These are phyloP conservation scores for Drosophila trapezifrons DNA, from an alignment of 1,140 invertebrate genomes.

Conservation along the genomic window DNA sequence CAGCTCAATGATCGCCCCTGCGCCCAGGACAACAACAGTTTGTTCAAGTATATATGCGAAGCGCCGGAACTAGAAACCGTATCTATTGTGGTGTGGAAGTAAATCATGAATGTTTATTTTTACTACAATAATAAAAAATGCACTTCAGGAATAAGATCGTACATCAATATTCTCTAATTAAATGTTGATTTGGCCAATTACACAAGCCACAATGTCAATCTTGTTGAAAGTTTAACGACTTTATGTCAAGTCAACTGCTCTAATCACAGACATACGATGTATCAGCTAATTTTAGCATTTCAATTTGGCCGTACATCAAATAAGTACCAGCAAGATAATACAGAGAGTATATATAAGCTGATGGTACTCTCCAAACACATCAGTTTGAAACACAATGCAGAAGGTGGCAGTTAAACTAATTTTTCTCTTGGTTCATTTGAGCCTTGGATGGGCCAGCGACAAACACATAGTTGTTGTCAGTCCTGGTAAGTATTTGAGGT, in stretches of 20 bases:
- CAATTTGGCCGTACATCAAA: neutral
- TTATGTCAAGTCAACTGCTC: neutral
- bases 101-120: neutral
- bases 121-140: too few species aligned
- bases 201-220: neutral
- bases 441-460: neutral
- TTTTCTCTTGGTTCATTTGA: neutral
- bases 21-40: slow-evolving; percentile 11
- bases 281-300: neutral
- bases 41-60: slow-evolving; percentile 84
- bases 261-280: neutral
- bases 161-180: neutral
- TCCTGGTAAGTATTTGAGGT: neutral
- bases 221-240: neutral
- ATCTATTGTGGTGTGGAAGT: slow-evolving; percentile 79
- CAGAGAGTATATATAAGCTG: neutral
- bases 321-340: slow-evolving; percentile 9
- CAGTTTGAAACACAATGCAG: slow-evolving; percentile 12
- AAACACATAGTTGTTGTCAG: neutral
- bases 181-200: slow-evolving; percentile 1
- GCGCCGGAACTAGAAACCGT: slow-evolving; percentile 85
- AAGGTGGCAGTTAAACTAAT: neutral
- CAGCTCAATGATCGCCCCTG: slow-evolving; percentile 46
- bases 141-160: neutral
- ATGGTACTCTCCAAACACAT: neutral